Base-by-base conservation (phyloP, 2,888 invertebrate genomes). In the Parnassius smintheus region DNA sequence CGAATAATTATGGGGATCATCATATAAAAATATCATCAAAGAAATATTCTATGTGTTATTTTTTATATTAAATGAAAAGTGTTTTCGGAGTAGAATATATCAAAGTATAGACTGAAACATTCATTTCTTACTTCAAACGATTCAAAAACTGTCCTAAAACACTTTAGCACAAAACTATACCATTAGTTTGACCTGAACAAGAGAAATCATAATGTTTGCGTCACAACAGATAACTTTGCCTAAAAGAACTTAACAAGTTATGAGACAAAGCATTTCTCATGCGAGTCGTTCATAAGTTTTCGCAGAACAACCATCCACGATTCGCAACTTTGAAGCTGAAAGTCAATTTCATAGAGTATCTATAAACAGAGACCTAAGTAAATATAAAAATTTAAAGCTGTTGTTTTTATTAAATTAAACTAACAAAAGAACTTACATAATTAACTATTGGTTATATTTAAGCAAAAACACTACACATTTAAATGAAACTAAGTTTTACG, bases 211-310 rank as follows among this genome's bases (percentile, higher is more conserved):
- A 62, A 62, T 55, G 50, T 45, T 55, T 45, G 44, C 59, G 55
- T 62, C 55, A 59, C 54, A 62, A 54, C 58, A 54, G 54, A 62
- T 45, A 59, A 62, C 44, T 62, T 59, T 9, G 58, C 44, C 50
- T 45, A 45, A 62, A 62, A 62, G 59, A 59, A 62, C 54, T 58
- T 55, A 62, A 62, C 59, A 59, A 62, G 62, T 59, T 62, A 55
- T 59, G 55, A 62, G 58, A 62, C 62, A 62, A 62, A 62, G 59
- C 62, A 59, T 62, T 59, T 55, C 62, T 62, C 58, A 57, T 62
- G 53, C 62, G 44, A 62, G 62, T 53, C 57, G 53, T 57, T 57
- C 57, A 54, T 62, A 62, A 62, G 62, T 62, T 58, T 59, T 59
- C 62, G 55, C 62, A 55, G 58, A 59, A 62, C 62, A 58, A 59